Base-by-base conservation (phyloP, 2,888 invertebrate genomes). In the Adineta ricciae region DNA sequence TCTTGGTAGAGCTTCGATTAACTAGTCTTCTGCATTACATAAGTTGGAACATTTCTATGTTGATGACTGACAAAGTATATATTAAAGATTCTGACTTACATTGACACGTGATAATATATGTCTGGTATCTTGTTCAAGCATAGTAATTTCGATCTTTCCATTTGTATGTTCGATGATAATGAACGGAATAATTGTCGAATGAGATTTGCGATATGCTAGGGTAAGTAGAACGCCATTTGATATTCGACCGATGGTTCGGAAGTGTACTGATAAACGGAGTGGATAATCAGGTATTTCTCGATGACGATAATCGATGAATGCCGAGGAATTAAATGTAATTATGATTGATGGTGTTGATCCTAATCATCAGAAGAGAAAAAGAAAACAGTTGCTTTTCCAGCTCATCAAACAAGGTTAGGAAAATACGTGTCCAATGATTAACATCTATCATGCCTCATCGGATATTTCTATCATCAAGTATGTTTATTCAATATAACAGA, bases 291-390 rank as follows among this genome's bases (percentile, higher is more conserved):
- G 38, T 21, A 41, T 41, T 5, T 41, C 41, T 78, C 11, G 38
- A 41, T 78, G 78, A 78, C 78, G 78, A 78, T 78, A 78, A n/a
- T 78, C 78, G 24, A 78, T 78, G 14, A 78, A 78, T n/a, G 78
- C 38, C n/a, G 78, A 41, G 14, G 41, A 41, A 41, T 78, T 78
- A 78, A 78, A 78, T n/a, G 78, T 78, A 78, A 78, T 41, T 41
- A 78, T 41, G 32, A 64, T 19, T 64, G 32, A 64, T 64, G 64
- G 32, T 41, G 78, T 78, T 78, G 78, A 78, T n/a, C n/a, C 78
- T 78, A 78, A 78, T 64, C 32, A 21, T 16, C 14, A 50, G 19
- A 50, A 50, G 4, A 52, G 5, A 50, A 50, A 50, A 19, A 50
- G 19, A 50, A 50, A 50, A 50, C 11, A 50, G 50, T 50, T 19